A percentile compares a stretch with the other conserved stretches of the same genome.
phyloP scores from a whole-genome alignment of 2,113 vertebrate species.

The Caretta caretta region DNA sequence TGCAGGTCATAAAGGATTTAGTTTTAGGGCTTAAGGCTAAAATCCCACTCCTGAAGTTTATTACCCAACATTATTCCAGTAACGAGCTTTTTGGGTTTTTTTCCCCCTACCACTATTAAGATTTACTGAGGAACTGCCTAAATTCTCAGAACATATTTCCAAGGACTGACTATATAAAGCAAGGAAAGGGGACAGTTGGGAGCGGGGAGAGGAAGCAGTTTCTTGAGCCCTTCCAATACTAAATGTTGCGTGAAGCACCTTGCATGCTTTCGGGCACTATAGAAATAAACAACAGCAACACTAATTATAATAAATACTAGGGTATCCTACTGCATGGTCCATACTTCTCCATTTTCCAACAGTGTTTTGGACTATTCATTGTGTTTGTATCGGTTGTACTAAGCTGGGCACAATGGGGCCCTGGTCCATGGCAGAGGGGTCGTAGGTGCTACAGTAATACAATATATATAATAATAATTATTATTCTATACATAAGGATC shows the following conservation, averaged over 20 bases:
- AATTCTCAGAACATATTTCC: slow-evolving; percentile 68
- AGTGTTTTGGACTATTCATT: neutral
- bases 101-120: slow-evolving; percentile 59
- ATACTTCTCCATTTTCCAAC: neutral
- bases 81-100: slow-evolving; percentile 72
- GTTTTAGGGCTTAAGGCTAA: slow-evolving; percentile 76
- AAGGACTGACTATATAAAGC: slow-evolving; percentile 62
- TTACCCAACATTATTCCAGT: slow-evolving; percentile 69
- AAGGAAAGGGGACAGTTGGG: neutral
- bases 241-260: slow-evolving; percentile 28
- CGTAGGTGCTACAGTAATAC: neutral
- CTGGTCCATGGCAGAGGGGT: neutral
- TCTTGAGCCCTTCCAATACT: slow-evolving; percentile 30
- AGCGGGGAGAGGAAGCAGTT: neutral
- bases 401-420: neutral
- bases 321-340: neutral
- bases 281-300: neutral
- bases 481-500: neutral
- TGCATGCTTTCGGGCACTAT: neutral
- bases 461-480: neutral
- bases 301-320: fast-evolving
- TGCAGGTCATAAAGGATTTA: slow-evolving; percentile 78
- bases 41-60: slow-evolving; percentile 76
- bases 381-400: neutral
- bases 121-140: slow-evolving; percentile 76